These are phyloP conservation scores for Barnardius zonarius DNA, from an alignment of 2,113 vertebrate genomes.

Conservation along the genomic window DNA sequence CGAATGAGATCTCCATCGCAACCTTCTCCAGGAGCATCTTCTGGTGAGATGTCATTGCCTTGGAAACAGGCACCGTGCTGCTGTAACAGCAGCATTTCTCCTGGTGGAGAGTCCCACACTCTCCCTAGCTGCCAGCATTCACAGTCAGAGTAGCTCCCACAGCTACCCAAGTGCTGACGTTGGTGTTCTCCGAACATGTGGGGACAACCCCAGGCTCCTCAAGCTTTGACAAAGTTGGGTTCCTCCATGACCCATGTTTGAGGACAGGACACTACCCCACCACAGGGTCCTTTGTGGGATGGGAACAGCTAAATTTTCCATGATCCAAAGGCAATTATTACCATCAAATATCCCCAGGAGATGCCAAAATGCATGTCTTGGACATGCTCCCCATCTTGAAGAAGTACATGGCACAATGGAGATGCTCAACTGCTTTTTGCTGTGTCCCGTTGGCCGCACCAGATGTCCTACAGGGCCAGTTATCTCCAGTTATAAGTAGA, in stretches of 20 bases:
- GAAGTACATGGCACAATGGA: rapidly evolving
- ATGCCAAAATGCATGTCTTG: not conserved
- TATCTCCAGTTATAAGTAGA: not conserved
- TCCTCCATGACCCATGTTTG: not conserved
- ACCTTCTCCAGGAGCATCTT: not conserved
- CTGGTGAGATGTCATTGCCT: not conserved
- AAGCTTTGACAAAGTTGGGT: not conserved
- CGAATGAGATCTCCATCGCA: not conserved
- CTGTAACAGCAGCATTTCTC: not conserved
- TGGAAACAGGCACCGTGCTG: not conserved
- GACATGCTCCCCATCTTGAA: not conserved
- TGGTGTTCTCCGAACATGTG: not conserved
- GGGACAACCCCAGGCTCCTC: not conserved
- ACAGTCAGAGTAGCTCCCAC: not conserved
- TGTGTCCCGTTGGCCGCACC: rapidly evolving
- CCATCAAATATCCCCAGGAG: not conserved
- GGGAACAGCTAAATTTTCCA: not conserved
- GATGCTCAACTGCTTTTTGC: not conserved
- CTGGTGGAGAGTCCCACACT: not conserved
- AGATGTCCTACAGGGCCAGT: not conserved
- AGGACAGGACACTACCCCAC: too few relatives aligned
- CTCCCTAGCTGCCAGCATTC: not conserved
- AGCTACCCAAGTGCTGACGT: not conserved
- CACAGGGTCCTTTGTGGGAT: not conserved
- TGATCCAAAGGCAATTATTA: not conserved